Percentiles rank a stretch among this genome's conserved stretches.
Evolutionary conservation across 2,113 vertebrate species (phyloP).

Genomic region (Apaloderma vittatum): DNA sequence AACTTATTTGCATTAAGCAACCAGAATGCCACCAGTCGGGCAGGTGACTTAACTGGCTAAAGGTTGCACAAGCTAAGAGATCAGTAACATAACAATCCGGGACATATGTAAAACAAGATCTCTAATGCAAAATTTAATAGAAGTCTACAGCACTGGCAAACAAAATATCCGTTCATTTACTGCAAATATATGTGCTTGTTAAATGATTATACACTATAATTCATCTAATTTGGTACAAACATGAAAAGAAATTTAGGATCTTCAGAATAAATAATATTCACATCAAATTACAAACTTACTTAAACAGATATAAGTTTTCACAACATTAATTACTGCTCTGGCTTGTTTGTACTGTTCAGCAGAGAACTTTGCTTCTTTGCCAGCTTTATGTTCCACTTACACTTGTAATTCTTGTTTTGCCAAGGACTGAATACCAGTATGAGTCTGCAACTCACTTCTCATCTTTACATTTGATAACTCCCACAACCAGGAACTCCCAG

Average conservation of each 20-base stretch:
- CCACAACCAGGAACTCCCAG: conserved; percentile 78
- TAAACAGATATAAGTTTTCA: conserved; percentile 73
- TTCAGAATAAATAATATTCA: neutral
- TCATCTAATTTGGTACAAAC: neutral
- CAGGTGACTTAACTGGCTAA: neutral
- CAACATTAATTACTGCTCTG: conserved; percentile 71
- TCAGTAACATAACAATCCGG: neutral
- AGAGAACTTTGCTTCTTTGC: conserved; percentile 79
- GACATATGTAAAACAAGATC: neutral
- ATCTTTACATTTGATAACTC: conserved; percentile 73
- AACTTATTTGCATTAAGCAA: neutral
- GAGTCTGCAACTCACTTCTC: conserved; percentile 78
- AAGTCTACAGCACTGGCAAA: neutral
- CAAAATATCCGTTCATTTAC: neutral
- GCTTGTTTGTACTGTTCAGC: conserved; percentile 76
- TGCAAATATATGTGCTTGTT: neutral
- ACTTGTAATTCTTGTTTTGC: conserved; percentile 81
- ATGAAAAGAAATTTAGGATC: neutral
- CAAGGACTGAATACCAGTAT: conserved; percentile 51
- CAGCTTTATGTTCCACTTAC: conserved; percentile 78
- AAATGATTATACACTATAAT: neutral
- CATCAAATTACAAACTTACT: conserved; percentile 17
- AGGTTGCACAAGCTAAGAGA: neutral
- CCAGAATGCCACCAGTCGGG: neutral
- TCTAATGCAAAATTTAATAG: neutral